Conservation (phyloP, 2,113 vertebrate species). For the Pampusana beccarii region DNA sequence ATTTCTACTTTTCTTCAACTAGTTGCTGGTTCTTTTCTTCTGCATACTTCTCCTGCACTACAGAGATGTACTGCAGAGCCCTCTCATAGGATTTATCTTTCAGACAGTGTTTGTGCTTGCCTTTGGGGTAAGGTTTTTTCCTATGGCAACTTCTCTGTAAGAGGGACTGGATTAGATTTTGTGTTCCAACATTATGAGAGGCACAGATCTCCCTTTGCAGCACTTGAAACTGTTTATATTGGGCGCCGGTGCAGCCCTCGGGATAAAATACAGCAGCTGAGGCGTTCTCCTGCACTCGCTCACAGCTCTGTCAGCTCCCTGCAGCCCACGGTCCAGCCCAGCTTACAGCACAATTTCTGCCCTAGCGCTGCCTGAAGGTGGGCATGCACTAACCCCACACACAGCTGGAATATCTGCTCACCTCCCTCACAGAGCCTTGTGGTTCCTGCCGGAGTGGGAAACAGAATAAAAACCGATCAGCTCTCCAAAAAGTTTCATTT, state of each 20-base stretch:
- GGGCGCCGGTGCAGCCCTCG: background rate
- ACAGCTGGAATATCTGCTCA: background rate
- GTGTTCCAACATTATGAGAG: background rate
- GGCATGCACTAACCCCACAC: background rate
- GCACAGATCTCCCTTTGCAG: background rate
- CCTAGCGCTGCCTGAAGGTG: background rate
- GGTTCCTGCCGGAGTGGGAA: background rate
- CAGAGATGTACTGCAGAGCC: background rate
- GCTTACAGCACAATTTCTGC: background rate
- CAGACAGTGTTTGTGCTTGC: rapidly evolving
- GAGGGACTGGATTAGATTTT: background rate
- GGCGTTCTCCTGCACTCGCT: background rate
- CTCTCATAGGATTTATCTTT: background rate
- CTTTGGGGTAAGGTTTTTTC: background rate
- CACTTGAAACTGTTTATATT: background rate
- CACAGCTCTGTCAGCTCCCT: background rate
- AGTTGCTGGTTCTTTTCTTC: background rate
- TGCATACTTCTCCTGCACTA: background rate
- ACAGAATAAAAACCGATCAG: background rate
- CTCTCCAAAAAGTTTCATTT: background rate
- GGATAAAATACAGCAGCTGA: background rate
- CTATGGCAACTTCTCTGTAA: background rate
- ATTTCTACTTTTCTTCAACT: background rate
- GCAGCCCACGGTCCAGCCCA: background rate
- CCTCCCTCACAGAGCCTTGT: background rate